Evolutionary conservation across 2,797 vertebrate genomes (phyloP), one percentile per base, ranked within the genome.

Genomic region (Cuculus canorus): DNA sequence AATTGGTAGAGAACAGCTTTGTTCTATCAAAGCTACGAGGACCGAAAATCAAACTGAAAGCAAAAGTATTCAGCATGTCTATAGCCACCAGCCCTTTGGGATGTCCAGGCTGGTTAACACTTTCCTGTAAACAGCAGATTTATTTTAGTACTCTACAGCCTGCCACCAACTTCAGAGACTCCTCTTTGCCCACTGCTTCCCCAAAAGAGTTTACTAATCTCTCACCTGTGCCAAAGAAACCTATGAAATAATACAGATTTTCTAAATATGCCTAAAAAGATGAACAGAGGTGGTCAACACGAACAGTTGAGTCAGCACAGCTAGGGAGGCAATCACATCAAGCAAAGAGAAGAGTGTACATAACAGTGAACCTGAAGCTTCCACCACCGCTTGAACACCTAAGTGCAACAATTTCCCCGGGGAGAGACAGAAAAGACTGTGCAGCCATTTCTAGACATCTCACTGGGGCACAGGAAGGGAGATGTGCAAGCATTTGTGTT

Each of bases 401-500:
- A 63, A 19, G 27, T 19, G 2, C 35, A 64, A 56, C 14, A 48
- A 32, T 6, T 41, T 9, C 13, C 11, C 57, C 71, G 11, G 32
- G n/a, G 6, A 71, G 13, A 10, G 1, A 27, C 54, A 85, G 56
- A 57, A 71, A 73, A 78, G 27, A 32, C 23, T 39, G 27, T 5
- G 4, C 17, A 28, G 33, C 5, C 18, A 17, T 39, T 73, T 61
- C 50, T 48, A 48, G 4, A 0, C 35, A 27, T 60, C 14, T 54
- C 32, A 35, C 18, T 71, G n/a, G 5, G 11, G 14, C 3, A 10
- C 5, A 1, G 13, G 4, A 71, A 5, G 0, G 24, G 11, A 43
- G 28, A 13, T 17, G 15, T n/a, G 27, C 9, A 48, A 25, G 30
- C 4, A 4, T 33, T 37, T 1, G 7, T 54, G 25, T 22, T 27